These are phyloP conservation scores for Ochropleura leucogaster DNA, from an alignment of 2,888 invertebrate species.

Conservation along the genomic window DNA sequence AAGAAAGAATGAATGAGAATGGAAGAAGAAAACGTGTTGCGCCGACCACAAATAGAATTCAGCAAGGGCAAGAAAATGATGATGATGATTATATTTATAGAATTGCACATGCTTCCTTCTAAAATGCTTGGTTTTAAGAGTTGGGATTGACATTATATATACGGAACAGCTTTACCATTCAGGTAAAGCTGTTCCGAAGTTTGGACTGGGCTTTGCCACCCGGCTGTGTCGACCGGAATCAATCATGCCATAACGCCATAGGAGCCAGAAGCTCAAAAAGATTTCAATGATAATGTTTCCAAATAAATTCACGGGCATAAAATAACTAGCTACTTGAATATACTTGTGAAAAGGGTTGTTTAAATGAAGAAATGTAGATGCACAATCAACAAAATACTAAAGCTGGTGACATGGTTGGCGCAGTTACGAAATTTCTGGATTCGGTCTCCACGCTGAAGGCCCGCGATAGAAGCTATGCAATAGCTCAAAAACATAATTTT, in stretches of 20 bases:
- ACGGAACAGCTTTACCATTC: too few species aligned
- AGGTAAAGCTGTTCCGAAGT: not conserved
- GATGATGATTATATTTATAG: not conserved
- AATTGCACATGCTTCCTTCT: not conserved
- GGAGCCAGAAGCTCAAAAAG: not conserved
- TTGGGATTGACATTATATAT: not conserved
- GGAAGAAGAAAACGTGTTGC: too few species aligned
- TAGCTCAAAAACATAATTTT: too few species aligned
- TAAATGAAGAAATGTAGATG: not conserved
- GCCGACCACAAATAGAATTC: too few species aligned
- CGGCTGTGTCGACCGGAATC: not conserved
- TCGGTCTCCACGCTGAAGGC: too few species aligned
- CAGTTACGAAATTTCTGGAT: too few species aligned
- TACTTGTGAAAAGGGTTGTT: not conserved
- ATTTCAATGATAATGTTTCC: not conserved
- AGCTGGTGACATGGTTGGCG: too few species aligned
- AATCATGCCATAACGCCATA: not conserved
- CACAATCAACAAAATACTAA: too few species aligned
- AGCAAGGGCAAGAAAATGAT: too few species aligned
- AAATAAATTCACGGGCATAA: not conserved
- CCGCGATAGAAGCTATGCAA: too few species aligned
- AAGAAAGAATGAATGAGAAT: too few species aligned
- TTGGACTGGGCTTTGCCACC: not conserved
- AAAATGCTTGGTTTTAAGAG: not conserved
- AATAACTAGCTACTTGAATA: not conserved